Conservation (phyloP, 1,140 invertebrate species). For the Lethrus apterus region DNA sequence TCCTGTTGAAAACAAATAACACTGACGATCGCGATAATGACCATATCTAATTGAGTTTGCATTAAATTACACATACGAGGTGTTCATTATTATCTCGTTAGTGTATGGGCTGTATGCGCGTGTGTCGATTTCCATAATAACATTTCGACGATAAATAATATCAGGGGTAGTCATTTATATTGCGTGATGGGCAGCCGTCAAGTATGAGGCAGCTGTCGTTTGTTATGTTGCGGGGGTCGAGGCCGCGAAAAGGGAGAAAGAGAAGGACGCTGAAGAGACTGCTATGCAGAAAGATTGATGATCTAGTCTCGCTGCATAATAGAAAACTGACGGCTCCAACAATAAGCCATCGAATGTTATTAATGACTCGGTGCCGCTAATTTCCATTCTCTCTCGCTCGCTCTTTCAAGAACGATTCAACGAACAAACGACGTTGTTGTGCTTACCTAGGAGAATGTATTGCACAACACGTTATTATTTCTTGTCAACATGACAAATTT, state of each 20-base stretch:
- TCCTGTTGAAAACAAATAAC: too few species aligned
- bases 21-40: too few species aligned
- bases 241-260: constrained; percentile 23
- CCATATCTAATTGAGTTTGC: too few species aligned
- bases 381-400: constrained; percentile 16
- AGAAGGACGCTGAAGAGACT: constrained; percentile 15
- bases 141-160: too few species aligned
- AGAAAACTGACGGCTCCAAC: constrained; percentile 20
- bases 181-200: constrained; percentile 31
- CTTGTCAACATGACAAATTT: too few species aligned
- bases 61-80: too few species aligned
- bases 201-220: constrained; percentile 30
- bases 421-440: constrained; percentile 20
- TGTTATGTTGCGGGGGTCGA: constrained; percentile 25
- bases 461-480: too few species aligned
- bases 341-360: constrained; percentile 23
- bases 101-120: too few species aligned
- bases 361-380: constrained; percentile 19
- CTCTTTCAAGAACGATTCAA: too few species aligned
- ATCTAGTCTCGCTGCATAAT: constrained; percentile 16
- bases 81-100: too few species aligned
- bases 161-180: constrained; percentile 28
- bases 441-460: too few species aligned
- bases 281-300: constrained; percentile 20
- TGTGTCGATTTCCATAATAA: too few species aligned